Percentiles rank a stretch among this genome's conserved stretches.
These are phyloP conservation scores for Oryzias celebensis DNA, from an alignment of 2,113 vertebrate species.

Conservation along the genomic window DNA sequence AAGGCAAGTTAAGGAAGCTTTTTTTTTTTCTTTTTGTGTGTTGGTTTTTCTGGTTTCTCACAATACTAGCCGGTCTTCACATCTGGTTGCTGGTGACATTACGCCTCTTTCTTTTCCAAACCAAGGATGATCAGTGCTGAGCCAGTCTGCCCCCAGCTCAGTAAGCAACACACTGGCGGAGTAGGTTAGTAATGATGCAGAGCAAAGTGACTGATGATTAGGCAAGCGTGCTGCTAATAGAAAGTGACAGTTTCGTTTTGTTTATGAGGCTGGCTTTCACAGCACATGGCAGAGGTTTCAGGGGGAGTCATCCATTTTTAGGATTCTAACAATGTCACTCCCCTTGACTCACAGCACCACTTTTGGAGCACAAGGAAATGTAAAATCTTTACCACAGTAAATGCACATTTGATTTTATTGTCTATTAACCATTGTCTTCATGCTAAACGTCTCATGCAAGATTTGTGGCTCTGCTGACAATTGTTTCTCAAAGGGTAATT, in stretches of 20 bases:
- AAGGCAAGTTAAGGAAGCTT: slow-evolving; percentile 6
- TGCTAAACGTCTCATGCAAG: slow-evolving; percentile 17
- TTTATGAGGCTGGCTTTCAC: slow-evolving; percentile 41
- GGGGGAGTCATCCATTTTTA: slow-evolving; percentile 58
- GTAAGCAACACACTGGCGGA: slow-evolving; percentile 62
- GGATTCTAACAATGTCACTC: slow-evolving; percentile 56
- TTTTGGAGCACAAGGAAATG: slow-evolving; percentile 13
- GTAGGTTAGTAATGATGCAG: slow-evolving; percentile 61
- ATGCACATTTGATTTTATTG: slow-evolving; percentile 33
- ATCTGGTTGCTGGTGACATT: slow-evolving; percentile 38
- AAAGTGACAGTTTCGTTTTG: slow-evolving; percentile 63
- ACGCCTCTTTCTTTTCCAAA: slow-evolving; percentile 18
- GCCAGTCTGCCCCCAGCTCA: slow-evolving; percentile 54
- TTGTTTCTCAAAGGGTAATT: not conserved
- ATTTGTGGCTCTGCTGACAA: slow-evolving; percentile 15
- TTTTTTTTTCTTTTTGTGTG: not conserved
- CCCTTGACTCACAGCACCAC: slow-evolving; percentile 19
- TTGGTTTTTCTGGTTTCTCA: slow-evolving; percentile 1
- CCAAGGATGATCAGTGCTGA: slow-evolving; percentile 50
- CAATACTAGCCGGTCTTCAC: slow-evolving; percentile 15
- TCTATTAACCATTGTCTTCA: slow-evolving; percentile 32
- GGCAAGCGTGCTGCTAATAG: slow-evolving; percentile 42
- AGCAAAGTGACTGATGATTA: slow-evolving; percentile 64
- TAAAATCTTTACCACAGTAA: slow-evolving; percentile 5
- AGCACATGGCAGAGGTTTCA: slow-evolving; percentile 41